Evolutionary conservation across 2,113 vertebrate genomes (phyloP).

Genomic region (Cardinalis cardinalis): DNA sequence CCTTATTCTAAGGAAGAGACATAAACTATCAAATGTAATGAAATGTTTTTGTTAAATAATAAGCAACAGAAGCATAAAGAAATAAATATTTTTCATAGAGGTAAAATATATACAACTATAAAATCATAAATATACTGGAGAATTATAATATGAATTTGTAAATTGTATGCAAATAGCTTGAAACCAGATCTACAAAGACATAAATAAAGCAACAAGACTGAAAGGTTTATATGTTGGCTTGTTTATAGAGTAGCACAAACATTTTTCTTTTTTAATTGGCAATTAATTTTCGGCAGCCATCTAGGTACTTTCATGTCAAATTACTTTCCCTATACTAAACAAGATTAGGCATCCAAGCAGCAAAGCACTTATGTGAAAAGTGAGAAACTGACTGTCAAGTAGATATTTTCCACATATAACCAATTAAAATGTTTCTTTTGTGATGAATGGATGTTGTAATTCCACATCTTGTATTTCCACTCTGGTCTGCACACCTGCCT

Average conservation of each 20-base stretch:
- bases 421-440: slow-evolving; percentile 84
- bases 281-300: slow-evolving; percentile 86
- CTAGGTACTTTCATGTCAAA: slow-evolving; percentile 85
- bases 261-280: slow-evolving; percentile 89
- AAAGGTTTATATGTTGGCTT: slow-evolving; percentile 82
- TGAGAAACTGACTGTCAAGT: slow-evolving; percentile 84
- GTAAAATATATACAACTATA: slow-evolving; percentile 82
- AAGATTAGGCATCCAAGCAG: slow-evolving; percentile 82
- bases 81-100: slow-evolving; percentile 81
- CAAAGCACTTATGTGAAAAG: slow-evolving; percentile 81
- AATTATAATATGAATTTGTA: slow-evolving; percentile 82
- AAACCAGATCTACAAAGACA: slow-evolving; percentile 81
- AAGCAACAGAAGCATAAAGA: slow-evolving; percentile 75
- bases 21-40: slow-evolving; percentile 79
- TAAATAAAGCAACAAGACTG: slow-evolving; percentile 83
- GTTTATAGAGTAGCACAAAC: slow-evolving; percentile 86
- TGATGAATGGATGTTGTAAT: slow-evolving; percentile 80
- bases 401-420: slow-evolving; percentile 82
- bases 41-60: slow-evolving; percentile 82
- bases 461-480: slow-evolving; percentile 69
- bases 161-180: slow-evolving; percentile 84
- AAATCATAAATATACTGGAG: slow-evolving; percentile 80
- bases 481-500: slow-evolving; percentile 64
- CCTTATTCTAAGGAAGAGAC: slow-evolving; percentile 70
- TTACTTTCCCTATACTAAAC: slow-evolving; percentile 83